Conservation (phyloP, 1,140 invertebrate species). For the Eueides isabella region DNA sequence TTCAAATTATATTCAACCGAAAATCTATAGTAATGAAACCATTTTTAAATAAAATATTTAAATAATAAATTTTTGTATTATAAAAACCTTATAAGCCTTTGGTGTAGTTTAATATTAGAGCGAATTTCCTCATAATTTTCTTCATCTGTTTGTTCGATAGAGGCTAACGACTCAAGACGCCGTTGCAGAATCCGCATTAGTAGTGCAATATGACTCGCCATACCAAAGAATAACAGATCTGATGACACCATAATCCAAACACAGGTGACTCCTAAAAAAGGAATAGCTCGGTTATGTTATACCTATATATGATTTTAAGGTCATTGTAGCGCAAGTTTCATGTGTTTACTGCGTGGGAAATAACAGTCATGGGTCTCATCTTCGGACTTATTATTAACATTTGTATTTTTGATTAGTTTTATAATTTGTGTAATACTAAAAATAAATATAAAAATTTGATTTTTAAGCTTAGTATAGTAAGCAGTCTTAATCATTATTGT, state of each 20-base stretch:
- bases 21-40: no score
- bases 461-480: no score
- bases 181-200: slow-evolving; percentile 63
- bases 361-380: no score
- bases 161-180: slow-evolving; percentile 53
- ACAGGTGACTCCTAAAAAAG: slow-evolving; percentile 64
- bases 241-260: slow-evolving; percentile 73
- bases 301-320: background rate
- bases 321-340: background rate
- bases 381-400: no score
- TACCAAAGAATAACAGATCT: slow-evolving; percentile 69
- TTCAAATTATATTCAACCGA: no score
- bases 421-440: no score
- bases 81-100: slow-evolving; percentile 62
- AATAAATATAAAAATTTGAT: no score
- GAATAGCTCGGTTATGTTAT: background rate
- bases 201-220: slow-evolving; percentile 72
- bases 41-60: no score
- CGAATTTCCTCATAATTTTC: slow-evolving; percentile 64
- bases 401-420: no score
- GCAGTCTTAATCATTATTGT: no score
- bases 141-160: slow-evolving; percentile 46
- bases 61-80: no score
- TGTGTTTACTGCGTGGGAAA: background rate
- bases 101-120: slow-evolving; percentile 68